Base-by-base conservation (phyloP, 2,888 invertebrate genomes). In the Biston betularia region DNA sequence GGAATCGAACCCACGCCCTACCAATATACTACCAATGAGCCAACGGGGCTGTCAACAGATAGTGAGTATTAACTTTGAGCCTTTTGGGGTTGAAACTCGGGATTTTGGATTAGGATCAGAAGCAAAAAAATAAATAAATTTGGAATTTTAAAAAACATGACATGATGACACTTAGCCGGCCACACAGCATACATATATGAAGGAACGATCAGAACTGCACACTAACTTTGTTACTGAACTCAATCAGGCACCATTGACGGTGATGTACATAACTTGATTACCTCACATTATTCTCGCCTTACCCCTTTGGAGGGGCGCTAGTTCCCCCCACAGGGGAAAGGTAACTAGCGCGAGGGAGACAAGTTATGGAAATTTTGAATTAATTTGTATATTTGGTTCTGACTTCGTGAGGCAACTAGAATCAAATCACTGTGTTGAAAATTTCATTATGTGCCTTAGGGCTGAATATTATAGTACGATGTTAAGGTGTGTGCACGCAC, bases 191-290 rank as follows among this genome's bases (percentile, higher is more conserved):
- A 24, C 24, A 24, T 24, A 24, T 24, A 24, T 24, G 24, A 24
- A 24, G 1, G 24, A 24, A 24, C 24, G 24, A 90, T 91, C 90
- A 91, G 89, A 84, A 85, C 86, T 83, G 78, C 55, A 58, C 46
- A 45, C 81, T 92, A 92, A 92, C 82, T 59, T 85, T 77, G 85
- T 92, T 92, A 92, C 75, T 70, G 84, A 87, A 86, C 91, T 91
- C 92, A 92, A 92, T 92, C 92, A 91, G 82, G 77, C 75, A 72
- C 85, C 88, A 92, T 92, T 91, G 90, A 90, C 85, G 89, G 83
- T 82, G 86, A 85, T 81, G 90, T 90, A 85, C 86, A 70, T 78
- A 86, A 91, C 86, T 86, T 83, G 84, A 92, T 92, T 90, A 91
- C 72, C 73, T 78, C 73, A 85, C 83, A 88, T 90, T 89, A 90